Conservation (phyloP, 1,140 invertebrate genomes). For the Rhopalosiphum maidis region DNA sequence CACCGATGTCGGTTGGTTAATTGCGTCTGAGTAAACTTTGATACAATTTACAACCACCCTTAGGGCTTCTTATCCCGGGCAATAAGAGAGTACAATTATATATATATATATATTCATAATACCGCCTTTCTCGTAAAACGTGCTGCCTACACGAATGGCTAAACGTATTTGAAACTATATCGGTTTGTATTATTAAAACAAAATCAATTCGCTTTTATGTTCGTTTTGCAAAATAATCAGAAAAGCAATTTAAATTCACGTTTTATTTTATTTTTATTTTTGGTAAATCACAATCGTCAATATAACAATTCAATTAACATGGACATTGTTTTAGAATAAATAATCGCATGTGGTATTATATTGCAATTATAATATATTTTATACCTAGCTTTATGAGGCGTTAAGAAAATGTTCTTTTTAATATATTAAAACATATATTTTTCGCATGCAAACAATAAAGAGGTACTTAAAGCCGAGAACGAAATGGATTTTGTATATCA, state of each 20-base stretch:
- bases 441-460: background rate
- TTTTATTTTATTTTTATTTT: background rate
- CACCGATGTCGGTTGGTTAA: background rate
- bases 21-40: slow-evolving; percentile 13
- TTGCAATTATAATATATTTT: background rate
- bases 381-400: background rate
- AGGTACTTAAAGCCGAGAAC: background rate
- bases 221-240: background rate
- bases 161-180: background rate
- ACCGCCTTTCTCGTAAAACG: background rate
- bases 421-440: no score
- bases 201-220: background rate
- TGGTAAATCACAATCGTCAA: background rate
- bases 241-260: background rate
- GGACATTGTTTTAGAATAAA: background rate
- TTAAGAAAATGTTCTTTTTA: background rate
- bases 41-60: background rate
- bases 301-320: background rate
- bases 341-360: background rate
- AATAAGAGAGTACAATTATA: background rate
- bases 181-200: background rate
- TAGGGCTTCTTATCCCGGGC: background rate
- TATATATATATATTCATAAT: background rate
- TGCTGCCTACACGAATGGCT: background rate
- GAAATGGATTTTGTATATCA: background rate